Evolutionary conservation across 2,888 invertebrate genomes (phyloP).

Genomic region (Papilio elwesi): DNA sequence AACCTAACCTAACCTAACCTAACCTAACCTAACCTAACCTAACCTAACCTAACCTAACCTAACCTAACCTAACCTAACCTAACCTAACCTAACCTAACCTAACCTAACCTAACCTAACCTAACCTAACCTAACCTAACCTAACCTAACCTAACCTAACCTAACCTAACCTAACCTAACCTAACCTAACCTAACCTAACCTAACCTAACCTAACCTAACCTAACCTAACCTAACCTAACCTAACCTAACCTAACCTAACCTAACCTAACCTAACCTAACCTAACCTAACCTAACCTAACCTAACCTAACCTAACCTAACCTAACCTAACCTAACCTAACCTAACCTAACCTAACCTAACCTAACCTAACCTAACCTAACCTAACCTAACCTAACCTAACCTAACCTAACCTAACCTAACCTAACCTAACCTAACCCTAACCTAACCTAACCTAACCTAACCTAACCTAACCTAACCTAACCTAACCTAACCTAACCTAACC

Average conservation of each 20-base stretch:
- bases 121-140: too few species aligned
- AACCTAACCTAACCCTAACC: too few species aligned
- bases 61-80: constrained; percentile 27
- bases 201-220: constrained; percentile 28
- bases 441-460: constrained; percentile 33
- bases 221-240: constrained; percentile 22
- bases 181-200: constrained; percentile 28
- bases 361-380: constrained; percentile 33
- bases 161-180: constrained; percentile 27
- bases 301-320: constrained; percentile 36
- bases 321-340: constrained; percentile 33
- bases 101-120: too few species aligned
- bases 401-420: constrained; percentile 32
- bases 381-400: constrained; percentile 33
- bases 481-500: constrained; percentile 33
- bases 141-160: not conserved
- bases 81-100: too few species aligned
- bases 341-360: constrained; percentile 33
- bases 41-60: constrained; percentile 26
- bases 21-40: constrained; percentile 26
- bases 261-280: constrained; percentile 37
- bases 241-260: constrained; percentile 39
- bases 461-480: constrained; percentile 33
- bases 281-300: constrained; percentile 23
- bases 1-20: constrained; percentile 27